A percentile compares a stretch with the other conserved stretches of the same genome.
Evolutionary conservation across 2,797 vertebrate genomes (phyloP).

Genomic region (Vespertilio murinus): DNA sequence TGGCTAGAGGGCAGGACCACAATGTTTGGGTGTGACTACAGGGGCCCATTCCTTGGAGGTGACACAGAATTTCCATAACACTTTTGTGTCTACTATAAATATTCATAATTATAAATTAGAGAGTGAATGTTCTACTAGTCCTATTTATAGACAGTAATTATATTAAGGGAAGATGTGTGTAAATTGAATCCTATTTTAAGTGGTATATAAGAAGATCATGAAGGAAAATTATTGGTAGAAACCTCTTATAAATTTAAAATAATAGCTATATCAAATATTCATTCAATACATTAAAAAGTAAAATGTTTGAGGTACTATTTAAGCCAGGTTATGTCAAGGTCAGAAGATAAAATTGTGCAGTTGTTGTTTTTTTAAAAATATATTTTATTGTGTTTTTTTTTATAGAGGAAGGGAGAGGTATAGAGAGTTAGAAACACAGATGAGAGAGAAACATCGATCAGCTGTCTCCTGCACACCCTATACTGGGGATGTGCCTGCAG

Average conservation of each 20-base stretch:
- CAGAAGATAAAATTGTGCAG: not conserved
- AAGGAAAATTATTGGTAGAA: conserved; percentile 22
- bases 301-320: conserved; percentile 18
- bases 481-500: no score
- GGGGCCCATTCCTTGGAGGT: not conserved
- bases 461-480: no score
- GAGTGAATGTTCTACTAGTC: not conserved
- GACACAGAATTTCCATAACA: not conserved
- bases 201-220: not conserved
- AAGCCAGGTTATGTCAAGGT: not conserved
- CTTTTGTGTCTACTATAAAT: not conserved
- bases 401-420: no score
- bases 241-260: conserved; percentile 5
- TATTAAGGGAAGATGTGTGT: not conserved
- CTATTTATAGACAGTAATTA: not conserved
- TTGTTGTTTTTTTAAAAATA: no score
- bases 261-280: not conserved
- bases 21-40: not conserved
- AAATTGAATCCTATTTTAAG: conserved; percentile 1
- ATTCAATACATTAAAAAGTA: conserved; percentile 30
- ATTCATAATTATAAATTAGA: not conserved
- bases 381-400: no score
- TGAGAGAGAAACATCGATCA: no score
- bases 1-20: not conserved
- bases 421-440: no score